Evolutionary conservation across 2,797 vertebrate species (phyloP).

Genomic region (Galagoides demidoff): DNA sequence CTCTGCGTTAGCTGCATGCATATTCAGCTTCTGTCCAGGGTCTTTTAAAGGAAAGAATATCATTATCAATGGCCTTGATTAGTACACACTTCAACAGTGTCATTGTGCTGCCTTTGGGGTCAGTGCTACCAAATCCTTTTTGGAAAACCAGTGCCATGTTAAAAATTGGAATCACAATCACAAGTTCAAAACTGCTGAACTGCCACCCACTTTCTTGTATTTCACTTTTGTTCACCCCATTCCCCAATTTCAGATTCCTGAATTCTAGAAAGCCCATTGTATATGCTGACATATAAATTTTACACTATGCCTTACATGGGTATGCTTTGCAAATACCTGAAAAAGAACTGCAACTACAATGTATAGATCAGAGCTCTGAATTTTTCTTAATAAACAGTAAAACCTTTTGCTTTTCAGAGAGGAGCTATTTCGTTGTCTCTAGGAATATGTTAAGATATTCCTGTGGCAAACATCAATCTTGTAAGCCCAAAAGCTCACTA

Average conservation of each 20-base stretch:
- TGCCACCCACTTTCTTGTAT: background rate
- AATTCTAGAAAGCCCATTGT: background rate
- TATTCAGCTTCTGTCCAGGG: background rate
- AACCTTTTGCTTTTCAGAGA: background rate
- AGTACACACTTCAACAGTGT: background rate
- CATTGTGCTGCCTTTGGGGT: background rate
- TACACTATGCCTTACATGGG: accelerated
- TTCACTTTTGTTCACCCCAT: background rate
- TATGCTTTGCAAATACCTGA: background rate
- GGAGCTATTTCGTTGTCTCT: background rate
- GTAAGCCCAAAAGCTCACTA: background rate
- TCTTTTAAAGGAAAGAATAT: background rate
- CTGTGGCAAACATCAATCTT: background rate
- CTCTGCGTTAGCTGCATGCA: background rate
- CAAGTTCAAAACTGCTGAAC: background rate
- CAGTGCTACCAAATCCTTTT: background rate
- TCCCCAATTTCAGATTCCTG: background rate
- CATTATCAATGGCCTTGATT: background rate
- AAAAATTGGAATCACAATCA: background rate
- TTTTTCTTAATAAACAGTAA: background rate
- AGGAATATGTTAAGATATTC: background rate
- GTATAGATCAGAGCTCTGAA: background rate
- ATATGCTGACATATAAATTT: background rate
- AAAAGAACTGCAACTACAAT: background rate
- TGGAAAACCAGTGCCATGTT: background rate